These are phyloP conservation scores for Leptestheria dahalacensis DNA, from an alignment of 1,140 invertebrate genomes.

Conservation along the genomic window DNA sequence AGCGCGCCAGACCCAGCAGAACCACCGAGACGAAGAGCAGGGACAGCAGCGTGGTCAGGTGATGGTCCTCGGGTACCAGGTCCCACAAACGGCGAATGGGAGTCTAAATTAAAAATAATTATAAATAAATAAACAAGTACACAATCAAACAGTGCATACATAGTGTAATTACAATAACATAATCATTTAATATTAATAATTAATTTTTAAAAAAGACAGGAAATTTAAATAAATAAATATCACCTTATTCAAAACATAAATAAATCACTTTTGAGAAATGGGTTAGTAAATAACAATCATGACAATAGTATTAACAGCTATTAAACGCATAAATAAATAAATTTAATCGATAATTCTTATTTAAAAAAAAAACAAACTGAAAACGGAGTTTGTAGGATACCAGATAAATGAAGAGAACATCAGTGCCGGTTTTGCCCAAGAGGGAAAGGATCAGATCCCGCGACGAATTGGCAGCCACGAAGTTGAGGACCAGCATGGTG, in stretches of 20 bases:
- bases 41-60: conserved; percentile 23
- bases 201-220: too few relatives aligned
- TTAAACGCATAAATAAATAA: too few relatives aligned
- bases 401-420: conserved; percentile 26
- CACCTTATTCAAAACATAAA: neutral
- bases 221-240: neutral
- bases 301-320: too few relatives aligned
- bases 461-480: conserved; percentile 27
- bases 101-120: conserved; percentile 24
- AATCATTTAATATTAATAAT: conserved; percentile 15
- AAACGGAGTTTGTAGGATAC: conserved; percentile 21
- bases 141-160: too few relatives aligned
- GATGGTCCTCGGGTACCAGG: conserved; percentile 19
- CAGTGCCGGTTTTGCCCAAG: conserved; percentile 25
- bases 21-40: conserved; percentile 24
- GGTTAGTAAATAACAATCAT: too few relatives aligned
- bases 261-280: too few relatives aligned
- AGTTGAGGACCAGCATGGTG: conserved; percentile 28
- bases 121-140: too few relatives aligned
- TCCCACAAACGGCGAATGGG: conserved; percentile 24
- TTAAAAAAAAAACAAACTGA: conserved; percentile 2
- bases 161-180: neutral
- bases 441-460: conserved; percentile 25
- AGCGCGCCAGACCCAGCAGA: conserved; percentile 29
- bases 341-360: neutral